Evolutionary conservation across 1,140 invertebrate genomes (phyloP), one percentile per base, ranked within the genome.

Genomic region (Popillia japonica): DNA sequence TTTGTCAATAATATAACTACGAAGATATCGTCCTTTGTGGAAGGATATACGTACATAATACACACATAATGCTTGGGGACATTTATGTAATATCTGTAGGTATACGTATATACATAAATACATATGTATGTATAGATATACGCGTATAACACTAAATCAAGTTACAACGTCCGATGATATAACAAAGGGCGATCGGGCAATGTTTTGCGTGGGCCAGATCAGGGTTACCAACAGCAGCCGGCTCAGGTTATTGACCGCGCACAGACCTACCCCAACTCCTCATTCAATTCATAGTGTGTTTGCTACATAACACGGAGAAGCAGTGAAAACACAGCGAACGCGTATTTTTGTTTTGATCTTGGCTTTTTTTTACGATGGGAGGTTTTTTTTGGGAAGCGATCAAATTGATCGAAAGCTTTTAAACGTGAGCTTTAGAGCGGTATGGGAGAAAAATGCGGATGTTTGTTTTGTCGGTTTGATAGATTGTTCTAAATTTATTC

Each of bases 161-260:
- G 27, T 68, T 68, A 68, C 61, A 34, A 68, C 61, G 11, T 22
- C 10, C 61, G 61, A 68, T 68, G 61, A 68, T 68, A 68, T 68
- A 68, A 68, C 61, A 68, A 68, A 68, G 61, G 61, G 61, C 61
- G 61, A 68, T 68, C 61, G 61, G 61, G 11, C 61, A 6, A 27
- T 68, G 61, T 68, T 68, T 68, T 20, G 61, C 61, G 61, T 68
- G 61, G 61, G 61, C 61, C 61, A 68, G 61, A 68, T 68, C 61
- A 68, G 61, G 61, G 61, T 68, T 68, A 68, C 61, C 61, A 68
- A 68, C 61, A 22, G 61, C 61, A 22, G 61, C 27, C 61, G 27
- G 61, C 61, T 68, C 20, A 22, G 61, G 61, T 68, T 68, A 68
- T 68, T 68, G 61, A 68, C 61, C 61, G 61, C 61, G 61, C 11